Evolutionary conservation across 2,797 vertebrate genomes (phyloP).

Genomic region (Acropternis orthonyx): DNA sequence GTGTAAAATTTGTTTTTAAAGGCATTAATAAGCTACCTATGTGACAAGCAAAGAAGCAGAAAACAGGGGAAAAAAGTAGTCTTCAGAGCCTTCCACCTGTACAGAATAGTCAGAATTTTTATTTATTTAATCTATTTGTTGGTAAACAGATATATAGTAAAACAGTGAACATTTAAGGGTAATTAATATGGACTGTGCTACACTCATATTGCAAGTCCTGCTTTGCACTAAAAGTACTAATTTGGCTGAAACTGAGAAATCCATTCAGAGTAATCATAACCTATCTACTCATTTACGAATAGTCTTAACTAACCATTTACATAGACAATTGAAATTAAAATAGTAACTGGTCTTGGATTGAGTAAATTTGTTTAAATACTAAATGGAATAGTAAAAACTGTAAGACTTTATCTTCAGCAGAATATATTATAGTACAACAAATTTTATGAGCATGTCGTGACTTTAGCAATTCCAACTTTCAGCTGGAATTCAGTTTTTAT

Average conservation of each 20-base stretch:
- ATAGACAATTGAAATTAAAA: slow-evolving; percentile 45
- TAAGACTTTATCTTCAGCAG: slow-evolving; percentile 23
- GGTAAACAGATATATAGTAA: not conserved
- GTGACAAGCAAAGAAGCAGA: slow-evolving; percentile 9
- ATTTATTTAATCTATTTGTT: not conserved
- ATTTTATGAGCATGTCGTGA: slow-evolving; percentile 56
- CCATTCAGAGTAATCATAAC: slow-evolving; percentile 59
- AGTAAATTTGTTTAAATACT: slow-evolving; percentile 50
- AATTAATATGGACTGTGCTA: not conserved
- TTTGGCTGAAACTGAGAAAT: slow-evolving; percentile 76
- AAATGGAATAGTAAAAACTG: slow-evolving; percentile 9
- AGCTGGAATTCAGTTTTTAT: slow-evolving; percentile 36
- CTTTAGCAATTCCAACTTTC: slow-evolving; percentile 46
- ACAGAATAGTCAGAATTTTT: not conserved
- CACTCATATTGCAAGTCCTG: slow-evolving; percentile 47
- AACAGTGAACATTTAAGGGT: not conserved
- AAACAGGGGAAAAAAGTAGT: not conserved
- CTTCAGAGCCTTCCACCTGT: not conserved
- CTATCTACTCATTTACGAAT: slow-evolving; percentile 35
- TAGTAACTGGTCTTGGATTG: slow-evolving; percentile 10
- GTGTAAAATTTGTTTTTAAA: slow-evolving; percentile 38
- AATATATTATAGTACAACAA: slow-evolving; percentile 12
- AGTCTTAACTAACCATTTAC: slow-evolving; percentile 58
- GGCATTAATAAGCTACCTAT: slow-evolving; percentile 14
- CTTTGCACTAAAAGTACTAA: slow-evolving; percentile 42